A percentile compares a stretch with the other conserved stretches of the same genome.
phyloP scores from a whole-genome alignment of 2,113 vertebrate genomes.

The Edolisoma coerulescens region DNA sequence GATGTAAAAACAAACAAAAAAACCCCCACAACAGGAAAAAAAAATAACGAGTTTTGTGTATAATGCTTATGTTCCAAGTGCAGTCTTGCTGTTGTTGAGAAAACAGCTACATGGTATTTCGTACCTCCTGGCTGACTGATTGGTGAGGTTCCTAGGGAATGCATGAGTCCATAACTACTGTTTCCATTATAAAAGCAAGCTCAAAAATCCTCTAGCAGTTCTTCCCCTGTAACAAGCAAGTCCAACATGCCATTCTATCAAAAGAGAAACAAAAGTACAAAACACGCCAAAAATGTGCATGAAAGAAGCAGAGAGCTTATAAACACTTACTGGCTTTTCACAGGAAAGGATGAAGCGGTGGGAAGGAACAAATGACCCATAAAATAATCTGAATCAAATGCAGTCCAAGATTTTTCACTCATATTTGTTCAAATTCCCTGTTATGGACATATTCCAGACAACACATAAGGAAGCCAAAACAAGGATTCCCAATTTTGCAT shows the following conservation, averaged over 20 bases:
- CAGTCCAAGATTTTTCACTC: neutral
- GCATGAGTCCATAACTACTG: neutral
- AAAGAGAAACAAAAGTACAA: neutral
- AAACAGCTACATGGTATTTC: neutral
- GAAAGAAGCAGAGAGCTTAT: neutral
- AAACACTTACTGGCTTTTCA: neutral
- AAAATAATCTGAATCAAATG: neutral
- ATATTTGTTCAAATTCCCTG: neutral
- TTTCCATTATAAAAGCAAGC: neutral
- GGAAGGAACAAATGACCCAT: neutral
- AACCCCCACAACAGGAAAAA: fast-evolving
- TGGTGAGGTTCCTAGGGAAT: neutral
- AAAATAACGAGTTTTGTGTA: neutral
- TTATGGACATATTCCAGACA: neutral
- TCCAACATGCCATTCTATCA: neutral
- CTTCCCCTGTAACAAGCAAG: neutral
- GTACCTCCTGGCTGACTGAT: neutral
- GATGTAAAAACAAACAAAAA: neutral
- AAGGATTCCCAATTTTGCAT: neutral
- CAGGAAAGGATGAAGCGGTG: neutral
- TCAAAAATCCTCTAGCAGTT: neutral
- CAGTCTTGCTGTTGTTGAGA: neutral
- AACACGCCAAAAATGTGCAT: neutral
- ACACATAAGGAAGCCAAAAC: neutral
- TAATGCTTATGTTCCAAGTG: neutral